These are phyloP conservation scores for Phenganax subtilis DNA, from an alignment of 92 coral and sea anemone genomes.

Conservation along the genomic window DNA sequence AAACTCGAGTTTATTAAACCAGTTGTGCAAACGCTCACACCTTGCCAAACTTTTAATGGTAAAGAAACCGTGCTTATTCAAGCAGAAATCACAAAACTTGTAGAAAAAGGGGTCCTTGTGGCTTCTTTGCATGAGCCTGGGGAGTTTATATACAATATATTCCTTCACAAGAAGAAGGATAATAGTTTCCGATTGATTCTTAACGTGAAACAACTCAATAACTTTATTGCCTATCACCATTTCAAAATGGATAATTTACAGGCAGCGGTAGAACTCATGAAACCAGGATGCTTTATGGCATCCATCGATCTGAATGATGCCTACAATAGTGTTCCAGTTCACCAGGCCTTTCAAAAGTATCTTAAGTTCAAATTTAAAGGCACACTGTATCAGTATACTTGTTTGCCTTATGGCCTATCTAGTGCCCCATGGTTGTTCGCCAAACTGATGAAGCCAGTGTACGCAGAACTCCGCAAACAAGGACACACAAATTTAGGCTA, in stretches of 20 bases:
- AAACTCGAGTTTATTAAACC: no score
- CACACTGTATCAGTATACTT: constrained; percentile 53
- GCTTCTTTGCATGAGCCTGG: constrained; percentile 27
- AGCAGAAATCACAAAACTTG: no score
- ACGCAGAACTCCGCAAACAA: constrained; percentile 25
- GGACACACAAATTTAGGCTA: constrained; percentile 34
- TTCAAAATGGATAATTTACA: constrained; percentile 61
- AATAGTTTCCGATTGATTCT: constrained; percentile 50
- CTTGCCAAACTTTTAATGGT: no score
- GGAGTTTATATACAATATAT: constrained; percentile 52
- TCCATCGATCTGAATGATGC: constrained; percentile 53
- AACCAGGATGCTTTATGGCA: constrained; percentile 61
- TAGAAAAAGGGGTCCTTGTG: constrained; percentile 36
- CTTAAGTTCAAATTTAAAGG: constrained; percentile 56
- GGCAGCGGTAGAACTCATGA: constrained; percentile 48
- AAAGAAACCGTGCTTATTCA: no score
- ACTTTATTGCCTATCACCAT: constrained; percentile 50
- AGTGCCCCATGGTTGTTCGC: constrained; percentile 40
- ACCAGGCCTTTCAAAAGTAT: constrained; percentile 51
- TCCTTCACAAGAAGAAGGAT: constrained; percentile 56
- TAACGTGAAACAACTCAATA: constrained; percentile 44
- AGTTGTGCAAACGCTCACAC: no score
- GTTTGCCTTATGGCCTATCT: constrained; percentile 40
- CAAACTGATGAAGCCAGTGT: constrained; percentile 33
- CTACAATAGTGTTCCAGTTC: constrained; percentile 47